Evolutionary conservation across 2,113 vertebrate genomes (phyloP).

Genomic region (Coregonus clupeaformis): DNA sequence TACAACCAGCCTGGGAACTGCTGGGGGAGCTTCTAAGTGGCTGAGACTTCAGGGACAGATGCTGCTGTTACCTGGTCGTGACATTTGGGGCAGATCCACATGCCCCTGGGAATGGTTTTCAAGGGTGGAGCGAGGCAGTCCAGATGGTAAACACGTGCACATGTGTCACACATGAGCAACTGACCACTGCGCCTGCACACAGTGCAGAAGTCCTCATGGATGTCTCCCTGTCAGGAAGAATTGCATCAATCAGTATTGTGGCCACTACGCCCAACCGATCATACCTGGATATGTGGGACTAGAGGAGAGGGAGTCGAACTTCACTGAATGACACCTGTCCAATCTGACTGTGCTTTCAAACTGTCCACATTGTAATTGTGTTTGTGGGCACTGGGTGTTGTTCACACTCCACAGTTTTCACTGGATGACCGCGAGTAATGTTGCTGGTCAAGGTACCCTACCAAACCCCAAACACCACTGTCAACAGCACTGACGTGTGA

Average conservation of each 20-base stretch:
- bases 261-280: slow-evolving; percentile 14
- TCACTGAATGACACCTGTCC: not conserved
- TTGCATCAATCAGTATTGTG: slow-evolving; percentile 42
- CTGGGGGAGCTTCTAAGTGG: not conserved
- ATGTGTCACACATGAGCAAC: slow-evolving; percentile 88
- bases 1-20: not conserved
- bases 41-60: not conserved
- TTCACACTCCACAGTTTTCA: not conserved
- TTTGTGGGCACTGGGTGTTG: not conserved
- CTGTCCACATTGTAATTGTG: not conserved
- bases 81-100: slow-evolving; percentile 90
- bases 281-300: not conserved
- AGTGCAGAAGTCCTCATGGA: slow-evolving; percentile 89
- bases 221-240: slow-evolving; percentile 79
- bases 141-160: slow-evolving; percentile 86
- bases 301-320: slow-evolving; percentile 7
- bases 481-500: not conserved
- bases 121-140: slow-evolving; percentile 86
- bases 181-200: slow-evolving; percentile 87
- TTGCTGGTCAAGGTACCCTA: not conserved
- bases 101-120: slow-evolving; percentile 88
- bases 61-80: slow-evolving; percentile 83
- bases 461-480: not conserved
- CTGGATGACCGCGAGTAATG: not conserved
- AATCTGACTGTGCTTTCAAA: not conserved